Percentiles rank a stretch among this genome's conserved stretches.
Evolutionary conservation across 2,113 vertebrate species (phyloP).

Genomic region (Sinocyclocheilus grahami): DNA sequence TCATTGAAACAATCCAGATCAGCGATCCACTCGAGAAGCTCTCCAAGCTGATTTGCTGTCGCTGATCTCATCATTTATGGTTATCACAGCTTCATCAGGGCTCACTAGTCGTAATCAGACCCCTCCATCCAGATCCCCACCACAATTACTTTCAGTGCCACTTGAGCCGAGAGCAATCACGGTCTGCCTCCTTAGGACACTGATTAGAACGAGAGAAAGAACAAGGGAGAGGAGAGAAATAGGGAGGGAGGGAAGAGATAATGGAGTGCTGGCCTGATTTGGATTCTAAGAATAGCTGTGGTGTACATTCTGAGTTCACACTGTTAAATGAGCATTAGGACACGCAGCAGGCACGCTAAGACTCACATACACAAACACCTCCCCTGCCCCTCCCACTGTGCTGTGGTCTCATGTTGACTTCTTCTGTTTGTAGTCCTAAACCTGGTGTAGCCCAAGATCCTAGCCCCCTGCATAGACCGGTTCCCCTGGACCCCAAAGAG

Average conservation of each 20-base stretch:
- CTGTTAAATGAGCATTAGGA: slow-evolving; percentile 43
- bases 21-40: slow-evolving; percentile 9
- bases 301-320: slow-evolving; percentile 47
- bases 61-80: slow-evolving; percentile 39
- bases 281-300: slow-evolving; percentile 65
- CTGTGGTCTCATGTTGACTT: neutral
- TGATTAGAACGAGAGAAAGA: slow-evolving; percentile 48
- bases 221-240: slow-evolving; percentile 14
- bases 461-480: neutral
- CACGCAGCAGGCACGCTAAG: slow-evolving; percentile 13
- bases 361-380: slow-evolving; percentile 23
- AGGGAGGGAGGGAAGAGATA: slow-evolving; percentile 20
- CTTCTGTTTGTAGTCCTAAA: slow-evolving; percentile 14
- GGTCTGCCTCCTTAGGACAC: slow-evolving; percentile 16
- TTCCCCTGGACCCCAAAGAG: neutral
- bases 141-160: neutral
- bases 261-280: slow-evolving; percentile 62
- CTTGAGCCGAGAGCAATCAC: slow-evolving; percentile 32
- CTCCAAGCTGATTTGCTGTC: slow-evolving; percentile 6
- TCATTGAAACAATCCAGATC: slow-evolving; percentile 10
- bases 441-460: neutral
- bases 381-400: neutral
- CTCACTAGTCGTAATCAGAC: slow-evolving; percentile 39
- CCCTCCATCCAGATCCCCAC: slow-evolving; percentile 15
- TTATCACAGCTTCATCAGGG: slow-evolving; percentile 33